Conservation (phyloP, 2,888 invertebrate genomes). For the Athetis lepigone region DNA sequence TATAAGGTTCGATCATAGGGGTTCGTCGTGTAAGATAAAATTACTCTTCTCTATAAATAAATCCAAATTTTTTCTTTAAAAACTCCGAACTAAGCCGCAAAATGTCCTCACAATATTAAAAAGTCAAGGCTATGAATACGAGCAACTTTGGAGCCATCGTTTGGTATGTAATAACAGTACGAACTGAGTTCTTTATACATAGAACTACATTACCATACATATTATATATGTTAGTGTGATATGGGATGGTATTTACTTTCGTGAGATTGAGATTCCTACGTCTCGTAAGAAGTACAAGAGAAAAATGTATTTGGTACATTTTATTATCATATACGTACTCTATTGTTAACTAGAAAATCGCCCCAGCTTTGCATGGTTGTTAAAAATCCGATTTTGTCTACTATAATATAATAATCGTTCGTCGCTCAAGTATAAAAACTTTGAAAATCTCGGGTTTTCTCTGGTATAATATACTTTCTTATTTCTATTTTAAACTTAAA, state of each 20-base stretch:
- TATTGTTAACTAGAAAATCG: too few relatives aligned
- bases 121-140: slow-evolving; percentile 41
- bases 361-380: too few relatives aligned
- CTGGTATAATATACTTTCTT: too few relatives aligned
- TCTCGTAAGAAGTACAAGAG: background rate
- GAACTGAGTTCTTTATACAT: slow-evolving; percentile 28
- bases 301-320: too few relatives aligned
- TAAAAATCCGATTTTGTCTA: too few relatives aligned
- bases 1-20: too few relatives aligned
- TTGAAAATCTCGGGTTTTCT: too few relatives aligned
- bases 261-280: background rate
- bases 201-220: slow-evolving; percentile 37
- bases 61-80: background rate
- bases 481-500: too few relatives aligned
- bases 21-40: too few relatives aligned
- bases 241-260: slow-evolving; percentile 4
- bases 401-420: too few relatives aligned
- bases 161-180: slow-evolving; percentile 54
- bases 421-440: too few relatives aligned
- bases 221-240: slow-evolving; percentile 8
- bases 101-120: background rate
- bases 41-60: background rate
- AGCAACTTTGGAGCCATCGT: slow-evolving; percentile 22
- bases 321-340: too few relatives aligned
- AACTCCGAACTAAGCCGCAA: background rate